phyloP scores from a whole-genome alignment of 1,140 invertebrate species.

The Thaumetopoea pityocampa region DNA sequence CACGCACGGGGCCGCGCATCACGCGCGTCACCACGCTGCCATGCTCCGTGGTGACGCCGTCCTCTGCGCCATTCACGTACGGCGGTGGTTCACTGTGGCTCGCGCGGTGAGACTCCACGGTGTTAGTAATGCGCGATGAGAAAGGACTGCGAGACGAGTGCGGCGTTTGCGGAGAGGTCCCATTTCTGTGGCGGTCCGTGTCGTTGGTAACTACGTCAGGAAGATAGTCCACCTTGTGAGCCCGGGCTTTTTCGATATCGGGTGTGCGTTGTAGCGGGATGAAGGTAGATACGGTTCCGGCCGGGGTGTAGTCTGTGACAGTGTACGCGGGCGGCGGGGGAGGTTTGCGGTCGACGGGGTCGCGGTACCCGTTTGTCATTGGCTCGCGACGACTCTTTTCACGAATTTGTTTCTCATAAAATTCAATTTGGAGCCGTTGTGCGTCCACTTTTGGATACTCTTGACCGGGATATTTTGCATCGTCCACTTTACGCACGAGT shows the following conservation, averaged over 20 bases:
- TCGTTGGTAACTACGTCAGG: slow-evolving; percentile 60
- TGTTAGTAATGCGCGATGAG: slow-evolving; percentile 12
- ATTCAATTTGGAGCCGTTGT: slow-evolving; percentile 68
- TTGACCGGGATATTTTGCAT: slow-evolving; percentile 28
- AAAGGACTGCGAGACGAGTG: slow-evolving; percentile 23
- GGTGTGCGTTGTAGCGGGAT: slow-evolving; percentile 70
- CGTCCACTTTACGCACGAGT: slow-evolving; percentile 59
- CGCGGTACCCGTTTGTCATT: slow-evolving; percentile 32
- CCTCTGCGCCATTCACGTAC: slow-evolving; percentile 23
- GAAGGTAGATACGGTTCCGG: slow-evolving; percentile 52
- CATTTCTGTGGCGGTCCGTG: slow-evolving; percentile 18
- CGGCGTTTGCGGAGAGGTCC: slow-evolving; percentile 18
- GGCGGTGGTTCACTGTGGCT: slow-evolving; percentile 34
- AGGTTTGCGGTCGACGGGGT: slow-evolving; percentile 34
- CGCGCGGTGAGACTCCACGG: slow-evolving; percentile 6
- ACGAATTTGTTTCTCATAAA: slow-evolving; percentile 70
- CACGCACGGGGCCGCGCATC: slow-evolving; percentile 80
- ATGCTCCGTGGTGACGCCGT: slow-evolving; percentile 68
- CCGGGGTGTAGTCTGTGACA: slow-evolving; percentile 63
- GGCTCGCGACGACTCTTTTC: slow-evolving; percentile 50
- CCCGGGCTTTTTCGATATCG: slow-evolving; percentile 69
- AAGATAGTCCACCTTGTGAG: slow-evolving; percentile 66
- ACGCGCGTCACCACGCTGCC: slow-evolving; percentile 78
- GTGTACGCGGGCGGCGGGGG: slow-evolving; percentile 45
- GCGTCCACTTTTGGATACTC: slow-evolving; percentile 56